Percentiles rank a stretch among this genome's conserved stretches.
Evolutionary conservation across 2,797 vertebrate genomes (phyloP).

Genomic region (Ceyx erithaca): DNA sequence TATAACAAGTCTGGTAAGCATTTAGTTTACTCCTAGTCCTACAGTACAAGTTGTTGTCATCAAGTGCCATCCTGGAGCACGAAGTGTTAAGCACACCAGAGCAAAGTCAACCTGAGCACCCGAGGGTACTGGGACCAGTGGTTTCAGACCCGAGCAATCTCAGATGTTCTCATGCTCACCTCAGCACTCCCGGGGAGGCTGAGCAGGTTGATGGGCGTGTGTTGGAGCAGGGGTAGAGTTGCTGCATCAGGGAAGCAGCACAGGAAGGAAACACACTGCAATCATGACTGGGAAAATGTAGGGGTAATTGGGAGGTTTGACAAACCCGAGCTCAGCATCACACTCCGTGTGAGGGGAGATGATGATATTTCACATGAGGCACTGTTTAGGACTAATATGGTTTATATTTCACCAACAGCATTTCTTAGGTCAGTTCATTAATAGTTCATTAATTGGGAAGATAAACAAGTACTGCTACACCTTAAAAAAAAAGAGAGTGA

Average conservation of each 20-base stretch:
- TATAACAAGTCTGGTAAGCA: conserved; percentile 69
- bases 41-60: conserved; percentile 81
- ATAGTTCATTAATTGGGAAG: conserved; percentile 7
- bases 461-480: background rate
- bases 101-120: conserved; percentile 41
- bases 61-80: conserved; percentile 82
- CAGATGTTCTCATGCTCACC: conserved; percentile 76
- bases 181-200: conserved; percentile 85
- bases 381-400: background rate
- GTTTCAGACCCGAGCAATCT: conserved; percentile 48
- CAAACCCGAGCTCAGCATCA: conserved; percentile 13
- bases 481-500: background rate
- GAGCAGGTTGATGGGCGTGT: conserved; percentile 84
- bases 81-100: conserved; percentile 4
- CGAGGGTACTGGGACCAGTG: background rate
- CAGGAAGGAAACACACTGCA: conserved; percentile 57
- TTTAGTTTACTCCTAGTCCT: conserved; percentile 79
- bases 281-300: background rate
- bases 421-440: conserved; percentile 8
- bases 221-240: conserved; percentile 90
- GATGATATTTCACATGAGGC: background rate
- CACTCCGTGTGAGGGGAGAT: background rate
- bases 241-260: conserved; percentile 75
- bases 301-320: conserved; percentile 17
- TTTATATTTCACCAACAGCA: background rate